These are phyloP conservation scores for Tetramorium simillimum DNA, from an alignment of 1,140 invertebrate species.

Conservation along the genomic window DNA sequence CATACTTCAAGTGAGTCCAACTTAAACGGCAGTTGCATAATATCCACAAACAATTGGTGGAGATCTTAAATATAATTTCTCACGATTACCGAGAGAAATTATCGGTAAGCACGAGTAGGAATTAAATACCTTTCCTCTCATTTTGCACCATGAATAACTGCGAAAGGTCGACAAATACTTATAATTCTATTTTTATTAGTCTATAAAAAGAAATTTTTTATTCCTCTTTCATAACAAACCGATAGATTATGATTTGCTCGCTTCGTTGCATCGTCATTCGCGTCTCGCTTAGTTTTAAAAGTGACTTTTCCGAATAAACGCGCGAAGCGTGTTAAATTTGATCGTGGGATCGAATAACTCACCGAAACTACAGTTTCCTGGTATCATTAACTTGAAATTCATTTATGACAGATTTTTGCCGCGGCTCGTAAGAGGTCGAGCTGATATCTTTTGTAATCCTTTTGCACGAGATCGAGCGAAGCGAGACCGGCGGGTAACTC, in stretches of 20 bases:
- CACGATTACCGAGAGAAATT: not conserved
- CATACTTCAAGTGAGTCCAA: slow-evolving; percentile 88
- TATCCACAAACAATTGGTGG: not conserved
- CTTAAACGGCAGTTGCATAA: not conserved
- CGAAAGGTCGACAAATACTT: not conserved
- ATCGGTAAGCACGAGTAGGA: too few species aligned
- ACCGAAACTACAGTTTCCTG: not conserved
- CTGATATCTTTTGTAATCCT: slow-evolving; percentile 64
- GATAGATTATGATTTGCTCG: not conserved
- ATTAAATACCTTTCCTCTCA: not conserved
- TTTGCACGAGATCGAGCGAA: slow-evolving; percentile 45
- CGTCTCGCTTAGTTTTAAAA: not conserved
- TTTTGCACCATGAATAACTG: not conserved
- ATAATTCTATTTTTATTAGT: not conserved
- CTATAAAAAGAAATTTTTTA: not conserved
- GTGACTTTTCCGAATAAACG: not conserved
- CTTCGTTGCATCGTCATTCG: not conserved
- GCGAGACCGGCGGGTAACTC: slow-evolving; percentile 61
- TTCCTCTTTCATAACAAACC: not conserved
- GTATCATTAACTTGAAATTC: slow-evolving; percentile 40
- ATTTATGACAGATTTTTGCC: slow-evolving; percentile 57
- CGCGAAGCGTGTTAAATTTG: not conserved
- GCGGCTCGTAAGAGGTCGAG: slow-evolving; percentile 22
- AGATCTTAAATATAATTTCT: not conserved
- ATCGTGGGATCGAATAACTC: slow-evolving; percentile 17